A percentile compares a stretch with the other conserved stretches of the same genome.
These are phyloP conservation scores for Elaphurus davidianus DNA, from an alignment of 2,113 vertebrate species.

Conservation along the genomic window DNA sequence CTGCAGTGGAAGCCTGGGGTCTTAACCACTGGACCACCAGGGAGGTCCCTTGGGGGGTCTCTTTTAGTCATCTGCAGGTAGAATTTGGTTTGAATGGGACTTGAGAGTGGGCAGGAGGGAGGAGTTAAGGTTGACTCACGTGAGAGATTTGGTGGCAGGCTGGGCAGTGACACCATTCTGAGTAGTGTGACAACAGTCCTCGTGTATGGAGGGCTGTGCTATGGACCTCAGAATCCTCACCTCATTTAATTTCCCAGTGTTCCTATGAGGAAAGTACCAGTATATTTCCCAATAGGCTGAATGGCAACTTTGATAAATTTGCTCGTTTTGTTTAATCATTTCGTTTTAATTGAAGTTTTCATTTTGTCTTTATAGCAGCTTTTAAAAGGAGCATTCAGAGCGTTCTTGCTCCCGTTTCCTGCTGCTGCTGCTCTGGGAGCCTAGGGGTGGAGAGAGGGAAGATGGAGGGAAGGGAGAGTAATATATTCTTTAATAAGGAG, in stretches of 20 bases:
- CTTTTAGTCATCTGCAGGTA: background rate
- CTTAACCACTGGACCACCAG: background rate
- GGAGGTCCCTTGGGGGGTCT: background rate
- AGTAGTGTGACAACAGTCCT: rapidly evolving
- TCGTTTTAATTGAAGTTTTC: background rate
- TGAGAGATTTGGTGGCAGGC: background rate
- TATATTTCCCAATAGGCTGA: background rate
- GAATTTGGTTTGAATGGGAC: background rate
- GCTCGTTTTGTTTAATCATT: background rate
- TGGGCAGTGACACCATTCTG: rapidly evolving
- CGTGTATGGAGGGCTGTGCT: rapidly evolving
- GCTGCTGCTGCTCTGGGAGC: background rate
- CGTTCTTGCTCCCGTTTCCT: background rate
- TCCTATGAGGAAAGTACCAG: background rate
- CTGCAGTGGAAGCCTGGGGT: background rate
- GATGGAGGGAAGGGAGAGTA: background rate
- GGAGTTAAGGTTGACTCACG: background rate
- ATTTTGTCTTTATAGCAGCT: background rate
- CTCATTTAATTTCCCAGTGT: background rate
- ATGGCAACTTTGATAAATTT: background rate
- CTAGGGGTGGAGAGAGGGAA: background rate
- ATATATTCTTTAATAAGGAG: constrained; percentile 9
- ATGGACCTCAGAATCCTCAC: rapidly evolving
- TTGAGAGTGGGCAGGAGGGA: background rate
- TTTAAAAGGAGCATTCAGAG: no score